Conservation (phyloP, 2,113 vertebrate species). For the Sciurus niger region DNA sequence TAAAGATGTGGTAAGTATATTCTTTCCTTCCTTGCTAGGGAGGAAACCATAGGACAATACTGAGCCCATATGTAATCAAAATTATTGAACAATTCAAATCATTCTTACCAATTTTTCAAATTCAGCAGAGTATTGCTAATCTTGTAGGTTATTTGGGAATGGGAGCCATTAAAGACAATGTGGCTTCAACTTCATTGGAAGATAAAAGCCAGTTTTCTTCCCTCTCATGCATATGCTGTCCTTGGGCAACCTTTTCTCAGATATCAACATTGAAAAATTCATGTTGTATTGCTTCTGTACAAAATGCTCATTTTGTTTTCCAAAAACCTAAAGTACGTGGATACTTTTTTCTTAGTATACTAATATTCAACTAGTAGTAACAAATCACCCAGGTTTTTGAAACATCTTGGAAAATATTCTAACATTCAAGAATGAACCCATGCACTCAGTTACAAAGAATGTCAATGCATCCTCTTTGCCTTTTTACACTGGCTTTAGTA, state of each 20-base stretch:
- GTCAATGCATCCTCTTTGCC: background rate
- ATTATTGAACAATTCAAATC: background rate
- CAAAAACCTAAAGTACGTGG: background rate
- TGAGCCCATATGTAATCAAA: background rate
- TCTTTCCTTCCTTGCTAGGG: background rate
- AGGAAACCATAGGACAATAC: background rate
- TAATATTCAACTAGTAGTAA: background rate
- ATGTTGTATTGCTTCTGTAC: background rate
- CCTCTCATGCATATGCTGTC: background rate
- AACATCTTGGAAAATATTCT: background rate
- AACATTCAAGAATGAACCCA: background rate
- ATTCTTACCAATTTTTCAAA: background rate
- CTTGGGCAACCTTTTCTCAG: background rate
- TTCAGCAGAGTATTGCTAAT: background rate
- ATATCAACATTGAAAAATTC: background rate
- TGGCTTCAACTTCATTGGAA: background rate
- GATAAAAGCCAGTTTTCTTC: background rate
- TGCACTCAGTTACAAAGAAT: background rate
- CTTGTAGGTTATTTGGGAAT: background rate
- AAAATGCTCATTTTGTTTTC: background rate
- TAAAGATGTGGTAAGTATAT: background rate
- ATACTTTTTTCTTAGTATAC: background rate
- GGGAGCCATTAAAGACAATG: fast-evolving
- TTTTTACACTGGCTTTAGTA: background rate
- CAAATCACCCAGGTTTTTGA: background rate